Conservation (phyloP, 2,113 vertebrate genomes). For the Fulica atra region DNA sequence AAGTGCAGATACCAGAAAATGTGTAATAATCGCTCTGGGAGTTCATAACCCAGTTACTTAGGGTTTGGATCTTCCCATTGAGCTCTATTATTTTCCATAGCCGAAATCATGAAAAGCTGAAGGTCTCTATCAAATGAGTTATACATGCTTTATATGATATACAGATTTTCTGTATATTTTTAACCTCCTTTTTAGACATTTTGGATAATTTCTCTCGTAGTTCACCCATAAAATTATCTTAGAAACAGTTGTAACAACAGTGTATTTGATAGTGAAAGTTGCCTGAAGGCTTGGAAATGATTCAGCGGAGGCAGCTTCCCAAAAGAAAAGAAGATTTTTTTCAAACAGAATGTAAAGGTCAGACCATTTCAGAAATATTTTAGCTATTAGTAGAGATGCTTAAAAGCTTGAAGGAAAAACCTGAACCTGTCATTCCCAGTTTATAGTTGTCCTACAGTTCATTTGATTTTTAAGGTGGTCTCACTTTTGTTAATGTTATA, state of each 20-base stretch:
- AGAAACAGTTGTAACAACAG: background rate
- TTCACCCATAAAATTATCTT: background rate
- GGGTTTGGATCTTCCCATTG: background rate
- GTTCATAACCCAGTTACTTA: background rate
- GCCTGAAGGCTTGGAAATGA: slow-evolving; percentile 13
- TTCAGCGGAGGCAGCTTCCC: slow-evolving; percentile 30
- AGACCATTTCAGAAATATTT: slow-evolving; percentile 53
- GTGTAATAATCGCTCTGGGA: background rate
- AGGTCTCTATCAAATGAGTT: background rate
- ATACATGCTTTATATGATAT: background rate
- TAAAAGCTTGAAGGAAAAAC: slow-evolving; percentile 48
- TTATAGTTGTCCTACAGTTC: background rate
- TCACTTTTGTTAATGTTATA: background rate
- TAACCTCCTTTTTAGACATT: background rate
- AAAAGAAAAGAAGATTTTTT: slow-evolving; percentile 10
- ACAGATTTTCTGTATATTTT: background rate
- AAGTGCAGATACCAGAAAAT: background rate
- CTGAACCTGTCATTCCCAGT: slow-evolving; percentile 14
- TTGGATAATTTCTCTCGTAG: background rate
- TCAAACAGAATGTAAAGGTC: slow-evolving; percentile 43
- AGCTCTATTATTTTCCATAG: background rate
- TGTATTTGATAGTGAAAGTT: background rate
- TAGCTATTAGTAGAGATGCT: slow-evolving; percentile 34
- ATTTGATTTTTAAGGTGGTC: background rate
- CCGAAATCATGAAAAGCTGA: background rate